A percentile compares a stretch with the other conserved stretches of the same genome.
Evolutionary conservation across 2,113 vertebrate species (phyloP).

Genomic region (Syrrhaptes paradoxus): DNA sequence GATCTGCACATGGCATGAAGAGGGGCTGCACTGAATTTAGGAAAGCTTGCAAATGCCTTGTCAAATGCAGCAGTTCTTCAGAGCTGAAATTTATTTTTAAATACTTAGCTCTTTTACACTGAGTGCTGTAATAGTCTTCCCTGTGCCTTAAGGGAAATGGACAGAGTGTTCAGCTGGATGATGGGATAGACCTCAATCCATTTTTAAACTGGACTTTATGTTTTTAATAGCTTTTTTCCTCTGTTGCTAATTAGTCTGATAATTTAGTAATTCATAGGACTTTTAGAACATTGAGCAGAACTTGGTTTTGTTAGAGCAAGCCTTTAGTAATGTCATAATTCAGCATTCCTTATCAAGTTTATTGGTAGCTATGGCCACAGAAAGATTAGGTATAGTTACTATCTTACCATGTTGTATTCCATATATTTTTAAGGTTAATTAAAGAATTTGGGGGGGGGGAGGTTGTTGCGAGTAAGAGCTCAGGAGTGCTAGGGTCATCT

Average conservation of each 20-base stretch:
- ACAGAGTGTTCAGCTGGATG: constrained; percentile 31
- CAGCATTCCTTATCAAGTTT: background rate
- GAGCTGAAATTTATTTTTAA: background rate
- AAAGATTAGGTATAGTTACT: background rate
- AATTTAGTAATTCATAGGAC: background rate
- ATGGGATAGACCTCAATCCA: constrained; percentile 42
- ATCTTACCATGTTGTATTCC: background rate
- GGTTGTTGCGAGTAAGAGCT: background rate
- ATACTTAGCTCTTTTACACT: background rate
- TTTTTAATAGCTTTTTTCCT: constrained; percentile 31
- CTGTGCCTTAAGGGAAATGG: constrained; percentile 10
- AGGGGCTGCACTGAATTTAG: background rate
- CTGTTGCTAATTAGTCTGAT: constrained; percentile 28
- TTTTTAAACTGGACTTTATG: constrained; percentile 44
- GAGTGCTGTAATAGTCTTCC: background rate
- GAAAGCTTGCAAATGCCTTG: background rate
- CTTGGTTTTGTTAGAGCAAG: background rate
- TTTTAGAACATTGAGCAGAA: background rate
- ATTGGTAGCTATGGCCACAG: background rate
- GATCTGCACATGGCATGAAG: background rate
- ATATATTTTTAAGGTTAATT: background rate
- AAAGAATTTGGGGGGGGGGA: background rate
- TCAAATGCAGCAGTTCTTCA: background rate
- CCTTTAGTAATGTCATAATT: background rate
- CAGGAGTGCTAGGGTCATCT: background rate